Conservation (phyloP, 1,140 invertebrate species). For the Drosophila asahinai region DNA sequence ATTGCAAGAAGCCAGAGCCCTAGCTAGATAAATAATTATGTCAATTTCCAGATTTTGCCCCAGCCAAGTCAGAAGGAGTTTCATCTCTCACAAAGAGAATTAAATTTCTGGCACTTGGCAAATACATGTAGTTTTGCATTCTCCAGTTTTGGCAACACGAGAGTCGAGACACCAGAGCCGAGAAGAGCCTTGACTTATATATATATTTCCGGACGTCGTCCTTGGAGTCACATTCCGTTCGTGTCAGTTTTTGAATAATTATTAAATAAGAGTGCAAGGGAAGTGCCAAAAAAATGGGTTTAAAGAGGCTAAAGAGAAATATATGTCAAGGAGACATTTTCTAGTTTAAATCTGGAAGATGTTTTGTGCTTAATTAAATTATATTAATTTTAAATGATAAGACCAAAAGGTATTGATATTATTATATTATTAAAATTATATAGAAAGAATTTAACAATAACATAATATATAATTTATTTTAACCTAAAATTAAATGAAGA, state of each 20-base stretch:
- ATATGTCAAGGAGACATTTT: too few relatives aligned
- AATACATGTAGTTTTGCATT: background rate
- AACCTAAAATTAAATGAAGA: too few relatives aligned
- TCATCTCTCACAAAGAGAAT: constrained; percentile 3
- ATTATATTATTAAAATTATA: too few relatives aligned
- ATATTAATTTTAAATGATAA: too few relatives aligned
- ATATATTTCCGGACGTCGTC: background rate
- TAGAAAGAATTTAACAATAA: too few relatives aligned
- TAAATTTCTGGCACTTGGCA: constrained; percentile 12
- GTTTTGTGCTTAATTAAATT: too few relatives aligned
- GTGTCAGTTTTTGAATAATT: constrained; percentile 12
- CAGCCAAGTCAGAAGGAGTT: background rate
- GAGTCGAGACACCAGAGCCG: background rate
- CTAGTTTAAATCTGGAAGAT: too few relatives aligned
- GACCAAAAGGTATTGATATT: too few relatives aligned
- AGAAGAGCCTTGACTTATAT: background rate
- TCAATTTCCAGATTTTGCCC: constrained; percentile 13
- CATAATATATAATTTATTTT: too few relatives aligned
- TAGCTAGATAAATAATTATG: constrained; percentile 33
- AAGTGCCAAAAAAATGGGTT: background rate
- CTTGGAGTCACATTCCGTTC: constrained; percentile 3
- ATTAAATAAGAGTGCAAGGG: background rate
- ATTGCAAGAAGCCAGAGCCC: background rate
- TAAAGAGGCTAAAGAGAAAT: background rate
- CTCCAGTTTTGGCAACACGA: background rate